Evolutionary conservation across 1,140 invertebrate species (phyloP), one percentile per base, ranked within the genome.

Genomic region (Sesamia nonagrioides): DNA sequence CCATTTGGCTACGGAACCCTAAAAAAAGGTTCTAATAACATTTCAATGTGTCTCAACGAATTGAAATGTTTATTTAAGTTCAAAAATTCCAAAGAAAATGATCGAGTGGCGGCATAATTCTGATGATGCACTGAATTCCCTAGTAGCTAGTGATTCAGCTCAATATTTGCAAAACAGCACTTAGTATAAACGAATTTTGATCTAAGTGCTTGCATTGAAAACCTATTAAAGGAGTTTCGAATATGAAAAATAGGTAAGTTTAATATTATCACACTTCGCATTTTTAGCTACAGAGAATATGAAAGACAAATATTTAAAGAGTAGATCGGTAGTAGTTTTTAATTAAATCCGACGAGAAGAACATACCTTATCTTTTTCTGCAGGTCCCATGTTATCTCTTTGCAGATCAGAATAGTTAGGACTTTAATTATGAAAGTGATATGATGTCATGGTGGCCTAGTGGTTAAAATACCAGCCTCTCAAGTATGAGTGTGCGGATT

Each of bases 131-230:
- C 11, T 2, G 11, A 48, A 48, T 48, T 48, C 15, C 15, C 1
- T 48, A 48, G 1, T 48, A 48, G 15, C 6, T n/a, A n/a, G n/a
- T n/a, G 3, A 27, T 11, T 33, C 13, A 58, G 27, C 13, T 15
- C 11, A 33, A 33, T 58, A 6, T 33, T 58, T 13, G 27, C 56
- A 11, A 35, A 58, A 58, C 33, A 48, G 56, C 56, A 58, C 13
- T 58, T 33, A 33, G 56, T 33, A 5, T 58, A 58, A 58, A 33
- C 27, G 27, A 33, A 58, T 58, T 58, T 11, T 58, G 21, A 58
- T 33, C 33, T 15, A 58, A 58, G 56, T 58, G 56, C 27, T 58
- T 58, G 5, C 27, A 33, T 58, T 58, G 56, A 58, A 58, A 58
- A 58, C 21, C 9, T 58, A 15, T 58, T 58, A 33, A 9, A 58